Base-by-base conservation (phyloP, 2,797 vertebrate genomes). In the Brachymystax lenok region DNA sequence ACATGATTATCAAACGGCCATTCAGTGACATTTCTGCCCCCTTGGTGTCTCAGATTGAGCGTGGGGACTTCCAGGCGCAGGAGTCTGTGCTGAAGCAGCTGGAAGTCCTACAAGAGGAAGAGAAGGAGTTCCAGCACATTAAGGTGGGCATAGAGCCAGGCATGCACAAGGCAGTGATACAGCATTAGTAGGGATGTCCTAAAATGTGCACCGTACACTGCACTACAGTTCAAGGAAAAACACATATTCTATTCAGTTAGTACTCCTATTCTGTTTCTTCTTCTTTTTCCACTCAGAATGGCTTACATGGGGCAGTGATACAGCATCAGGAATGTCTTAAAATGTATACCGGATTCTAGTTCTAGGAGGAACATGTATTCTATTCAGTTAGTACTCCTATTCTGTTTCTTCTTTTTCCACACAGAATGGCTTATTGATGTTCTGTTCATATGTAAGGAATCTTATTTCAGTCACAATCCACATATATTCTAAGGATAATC, bases 51-150 rank as follows among this genome's bases (percentile, higher is more conserved):
- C 78, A 97, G 96, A 95, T 97, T 85, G 96, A 97, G 72, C 90
- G 95, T 0, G 94, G 96, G 0, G 96, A 97, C 85, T 97, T 97
- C 83, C 96, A 97, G 79, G 56, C 56, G 6, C 96, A 97, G 87
- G 96, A 97, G 80, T 95, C 96, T 0, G 96, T 96, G 67, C 93
- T 97, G 71, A 97, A 97, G 85, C 96, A 97, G 87, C 92, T 97
- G 0, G 96, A 97, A 87, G 96, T 97, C 64, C 95, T 97, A 78
- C 96, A 96, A 85, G 96, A 97, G 73, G 96, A 97, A 73, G 96
- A 97, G 84, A 97, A 97, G 82, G 96, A 97, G 81, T 97, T 96
- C 79, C 96, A 97, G 85, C 96, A 96, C 86, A 93, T 96, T 70
- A 96, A 97, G 96, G 96, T 97, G 88, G 81, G 91, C 27, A 56